phyloP scores from a whole-genome alignment of 2,797 vertebrate genomes.

The Microctenopoma steveboyesi region DNA sequence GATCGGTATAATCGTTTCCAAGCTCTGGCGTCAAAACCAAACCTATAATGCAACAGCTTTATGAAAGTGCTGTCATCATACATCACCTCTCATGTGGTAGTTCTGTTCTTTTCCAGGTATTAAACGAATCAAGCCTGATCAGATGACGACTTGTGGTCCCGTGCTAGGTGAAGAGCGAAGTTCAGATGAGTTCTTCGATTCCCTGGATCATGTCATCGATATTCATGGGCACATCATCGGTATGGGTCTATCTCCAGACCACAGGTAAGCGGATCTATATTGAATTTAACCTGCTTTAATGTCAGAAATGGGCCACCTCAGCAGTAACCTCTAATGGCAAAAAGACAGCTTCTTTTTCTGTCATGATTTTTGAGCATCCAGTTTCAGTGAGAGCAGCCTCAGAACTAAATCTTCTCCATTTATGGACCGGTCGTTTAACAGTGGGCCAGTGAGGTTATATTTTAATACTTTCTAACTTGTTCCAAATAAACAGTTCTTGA shows the following conservation, averaged over 20 bases:
- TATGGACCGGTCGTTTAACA: background rate
- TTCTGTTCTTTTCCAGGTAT: constrained; percentile 83
- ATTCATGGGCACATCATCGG: constrained; percentile 97
- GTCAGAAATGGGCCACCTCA: background rate
- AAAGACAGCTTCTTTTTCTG: background rate
- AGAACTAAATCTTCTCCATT: background rate
- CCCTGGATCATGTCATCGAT: constrained; percentile 94
- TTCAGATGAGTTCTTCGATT: constrained; percentile 94
- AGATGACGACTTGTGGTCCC: constrained; percentile 94
- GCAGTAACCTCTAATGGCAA: background rate
- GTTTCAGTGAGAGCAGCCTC: background rate
- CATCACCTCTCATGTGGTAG: background rate
- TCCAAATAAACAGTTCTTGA: too few species aligned
- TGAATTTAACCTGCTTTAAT: background rate
- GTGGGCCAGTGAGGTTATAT: too few species aligned
- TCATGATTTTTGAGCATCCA: background rate
- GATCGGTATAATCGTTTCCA: constrained; percentile 86
- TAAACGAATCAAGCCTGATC: constrained; percentile 94
- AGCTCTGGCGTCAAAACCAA: background rate
- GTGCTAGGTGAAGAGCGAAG: constrained; percentile 93
- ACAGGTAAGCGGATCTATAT: constrained; percentile 84
- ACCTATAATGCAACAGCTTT: background rate
- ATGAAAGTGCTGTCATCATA: background rate
- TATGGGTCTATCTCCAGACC: constrained; percentile 98
- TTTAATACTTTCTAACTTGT: background rate